Percentiles rank a stretch among this genome's conserved stretches.
phyloP scores from a whole-genome alignment of 2,888 invertebrate genomes.

The Epistrophe eligans region DNA sequence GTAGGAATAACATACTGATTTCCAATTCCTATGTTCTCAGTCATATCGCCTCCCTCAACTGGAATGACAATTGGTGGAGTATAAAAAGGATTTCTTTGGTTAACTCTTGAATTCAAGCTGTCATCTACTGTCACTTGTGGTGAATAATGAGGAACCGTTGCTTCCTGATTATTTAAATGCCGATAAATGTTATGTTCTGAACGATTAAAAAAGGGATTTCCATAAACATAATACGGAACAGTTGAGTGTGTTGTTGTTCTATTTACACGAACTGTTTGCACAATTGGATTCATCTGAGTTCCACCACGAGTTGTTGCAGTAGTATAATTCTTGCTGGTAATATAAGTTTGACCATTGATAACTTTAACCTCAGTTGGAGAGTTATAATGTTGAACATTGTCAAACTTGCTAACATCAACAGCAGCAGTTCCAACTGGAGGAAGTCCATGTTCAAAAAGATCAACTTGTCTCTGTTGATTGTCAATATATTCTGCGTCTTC shows the following conservation, averaged over 20 bases:
- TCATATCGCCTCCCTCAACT: conserved; percentile 67
- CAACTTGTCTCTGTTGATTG: conserved; percentile 78
- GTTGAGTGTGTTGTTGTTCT: conserved; percentile 78
- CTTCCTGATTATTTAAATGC: conserved; percentile 80
- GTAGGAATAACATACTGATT: conserved; percentile 71
- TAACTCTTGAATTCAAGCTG: conserved; percentile 53
- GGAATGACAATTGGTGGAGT: conserved; percentile 77
- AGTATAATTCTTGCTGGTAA: conserved; percentile 82
- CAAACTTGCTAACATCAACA: conserved; percentile 79
- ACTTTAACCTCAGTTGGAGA: conserved; percentile 82
- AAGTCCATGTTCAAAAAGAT: conserved; percentile 75
- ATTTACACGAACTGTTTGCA: conserved; percentile 77
- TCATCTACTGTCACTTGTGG: conserved; percentile 79
- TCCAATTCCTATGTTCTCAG: conserved; percentile 68
- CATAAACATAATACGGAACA: conserved; percentile 61
- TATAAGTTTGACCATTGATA: conserved; percentile 81
- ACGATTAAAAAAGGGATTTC: conserved; percentile 63
- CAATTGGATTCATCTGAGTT: conserved; percentile 70
- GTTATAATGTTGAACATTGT: conserved; percentile 81
- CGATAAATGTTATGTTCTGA: conserved; percentile 78
- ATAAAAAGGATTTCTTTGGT: conserved; percentile 58
- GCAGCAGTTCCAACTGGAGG: conserved; percentile 76
- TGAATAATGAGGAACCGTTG: conserved; percentile 80
- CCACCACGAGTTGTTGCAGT: conserved; percentile 78
- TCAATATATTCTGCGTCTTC: conserved; percentile 72